Evolutionary conservation across 2,797 vertebrate genomes (phyloP).

Genomic region (Graptemys geographica): DNA sequence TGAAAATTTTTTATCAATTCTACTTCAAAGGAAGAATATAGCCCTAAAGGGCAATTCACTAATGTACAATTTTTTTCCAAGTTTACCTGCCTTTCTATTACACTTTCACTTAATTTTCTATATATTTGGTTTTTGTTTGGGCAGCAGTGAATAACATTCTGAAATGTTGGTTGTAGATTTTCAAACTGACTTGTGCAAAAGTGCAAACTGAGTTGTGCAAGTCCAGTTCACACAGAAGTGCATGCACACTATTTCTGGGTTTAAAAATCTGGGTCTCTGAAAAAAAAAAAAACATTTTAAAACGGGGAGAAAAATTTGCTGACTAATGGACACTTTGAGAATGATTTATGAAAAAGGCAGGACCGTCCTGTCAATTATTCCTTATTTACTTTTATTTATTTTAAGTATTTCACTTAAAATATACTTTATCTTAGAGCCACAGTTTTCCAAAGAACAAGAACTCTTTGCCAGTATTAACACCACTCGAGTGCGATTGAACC

Average conservation of each 20-base stretch:
- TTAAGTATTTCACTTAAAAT: background rate
- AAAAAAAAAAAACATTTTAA: background rate
- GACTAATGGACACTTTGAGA: background rate
- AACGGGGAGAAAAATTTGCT: background rate
- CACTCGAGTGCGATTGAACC: slow-evolving; percentile 92
- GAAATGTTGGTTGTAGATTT: background rate
- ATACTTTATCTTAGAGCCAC: slow-evolving; percentile 86
- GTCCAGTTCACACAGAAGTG: background rate
- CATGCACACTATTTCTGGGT: background rate
- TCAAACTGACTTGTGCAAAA: background rate
- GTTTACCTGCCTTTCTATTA: background rate
- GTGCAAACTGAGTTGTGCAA: background rate
- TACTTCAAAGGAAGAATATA: background rate
- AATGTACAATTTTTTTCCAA: background rate
- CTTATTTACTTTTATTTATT: background rate
- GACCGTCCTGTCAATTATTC: background rate
- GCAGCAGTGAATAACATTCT: background rate
- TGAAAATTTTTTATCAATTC: background rate
- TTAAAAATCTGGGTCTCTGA: background rate
- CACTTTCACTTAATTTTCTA: background rate
- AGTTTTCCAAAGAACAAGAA: slow-evolving; percentile 99
- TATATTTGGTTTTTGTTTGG: background rate
- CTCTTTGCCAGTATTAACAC: slow-evolving; percentile 97
- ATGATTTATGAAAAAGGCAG: background rate
- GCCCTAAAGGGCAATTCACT: background rate